Percentiles rank a stretch among this genome's conserved stretches.
Conservation (phyloP, 2,888 invertebrate species). For the Caenorhabditis becei region DNA sequence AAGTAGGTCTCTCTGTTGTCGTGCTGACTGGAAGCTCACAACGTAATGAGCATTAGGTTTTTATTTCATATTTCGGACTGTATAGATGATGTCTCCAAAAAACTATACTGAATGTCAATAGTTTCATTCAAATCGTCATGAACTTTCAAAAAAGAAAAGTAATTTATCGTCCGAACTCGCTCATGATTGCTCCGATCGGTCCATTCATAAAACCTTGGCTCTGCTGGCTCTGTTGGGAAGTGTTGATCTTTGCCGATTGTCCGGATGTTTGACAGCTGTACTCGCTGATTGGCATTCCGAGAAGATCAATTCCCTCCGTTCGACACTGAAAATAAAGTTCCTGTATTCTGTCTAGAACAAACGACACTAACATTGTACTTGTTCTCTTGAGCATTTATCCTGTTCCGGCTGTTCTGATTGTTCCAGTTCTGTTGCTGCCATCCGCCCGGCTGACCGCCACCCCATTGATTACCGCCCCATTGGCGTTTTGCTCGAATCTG, state of each 20-base stretch:
- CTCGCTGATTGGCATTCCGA: conserved; percentile 22
- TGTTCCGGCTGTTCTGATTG: conserved; percentile 7
- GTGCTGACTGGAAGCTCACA: too few relatives aligned
- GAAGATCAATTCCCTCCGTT: conserved; percentile 21
- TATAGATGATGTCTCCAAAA: neutral
- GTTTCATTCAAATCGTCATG: neutral
- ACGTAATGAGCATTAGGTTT: too few relatives aligned
- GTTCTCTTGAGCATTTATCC: conserved; percentile 3
- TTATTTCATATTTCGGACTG: too few relatives aligned
- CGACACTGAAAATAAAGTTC: too few relatives aligned
- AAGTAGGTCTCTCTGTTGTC: too few relatives aligned
- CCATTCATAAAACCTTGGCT: neutral
- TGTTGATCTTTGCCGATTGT: conserved; percentile 1
- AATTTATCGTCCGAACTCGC: conserved; percentile 7
- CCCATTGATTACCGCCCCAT: conserved; percentile 14
- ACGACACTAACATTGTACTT: conserved; percentile 22
- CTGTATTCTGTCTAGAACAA: too few relatives aligned
- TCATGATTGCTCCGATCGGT: conserved; percentile 2
- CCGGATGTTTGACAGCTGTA: conserved; percentile 21
- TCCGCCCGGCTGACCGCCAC: neutral
- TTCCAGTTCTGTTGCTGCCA: conserved; percentile 13
- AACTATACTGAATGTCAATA: neutral
- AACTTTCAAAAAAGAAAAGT: too few relatives aligned
- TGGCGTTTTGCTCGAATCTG: conserved; percentile 12
- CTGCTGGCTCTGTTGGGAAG: neutral